These are phyloP conservation scores for Spilogale gracilis DNA, from an alignment of 2,113 vertebrate genomes.

Conservation along the genomic window DNA sequence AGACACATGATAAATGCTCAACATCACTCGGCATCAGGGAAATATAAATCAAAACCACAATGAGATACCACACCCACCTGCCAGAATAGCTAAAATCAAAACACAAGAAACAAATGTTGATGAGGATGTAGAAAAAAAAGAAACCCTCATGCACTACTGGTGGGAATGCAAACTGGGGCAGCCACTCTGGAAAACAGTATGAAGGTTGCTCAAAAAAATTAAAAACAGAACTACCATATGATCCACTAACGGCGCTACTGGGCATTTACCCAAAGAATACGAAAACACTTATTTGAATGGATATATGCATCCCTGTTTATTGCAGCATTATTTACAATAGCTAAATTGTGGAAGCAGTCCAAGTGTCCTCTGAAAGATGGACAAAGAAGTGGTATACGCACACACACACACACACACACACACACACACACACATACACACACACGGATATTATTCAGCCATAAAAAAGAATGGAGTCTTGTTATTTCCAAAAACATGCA, in stretches of 20 bases:
- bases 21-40: not conserved
- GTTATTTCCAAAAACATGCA: not conserved
- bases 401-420: not conserved
- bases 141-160: not conserved
- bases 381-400: not conserved
- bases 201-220: too few relatives aligned
- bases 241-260: too few relatives aligned
- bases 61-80: not conserved
- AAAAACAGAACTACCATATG: too few relatives aligned
- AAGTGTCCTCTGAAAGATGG: not conserved
- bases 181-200: too few relatives aligned
- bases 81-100: not conserved
- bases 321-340: too few relatives aligned
- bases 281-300: too few relatives aligned
- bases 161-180: too few relatives aligned
- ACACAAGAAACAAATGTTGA: not conserved
- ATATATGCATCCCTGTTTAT: too few relatives aligned
- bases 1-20: not conserved
- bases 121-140: not conserved
- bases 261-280: too few relatives aligned
- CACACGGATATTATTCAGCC: not conserved
- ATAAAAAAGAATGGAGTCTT: not conserved
- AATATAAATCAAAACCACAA: not conserved
- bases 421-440: not conserved
- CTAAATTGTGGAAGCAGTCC: not conserved